phyloP scores from a whole-genome alignment of 92 coral and sea anemone species.

The Meandrina meandrites region DNA sequence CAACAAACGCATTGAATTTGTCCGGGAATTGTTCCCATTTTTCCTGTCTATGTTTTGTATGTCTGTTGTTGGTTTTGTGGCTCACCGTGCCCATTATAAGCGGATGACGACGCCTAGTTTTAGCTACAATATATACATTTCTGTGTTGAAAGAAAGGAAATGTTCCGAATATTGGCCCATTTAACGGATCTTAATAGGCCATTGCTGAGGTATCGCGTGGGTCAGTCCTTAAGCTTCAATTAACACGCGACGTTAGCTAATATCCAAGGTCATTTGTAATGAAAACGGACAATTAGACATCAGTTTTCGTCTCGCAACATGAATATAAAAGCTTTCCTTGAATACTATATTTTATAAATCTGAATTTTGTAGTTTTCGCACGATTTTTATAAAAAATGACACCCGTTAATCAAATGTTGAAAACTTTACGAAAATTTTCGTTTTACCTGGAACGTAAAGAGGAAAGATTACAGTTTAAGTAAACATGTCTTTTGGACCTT shows the following conservation, averaged over 20 bases:
- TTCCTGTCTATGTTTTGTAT: not conserved
- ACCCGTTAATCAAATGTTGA: not conserved
- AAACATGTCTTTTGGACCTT: not conserved
- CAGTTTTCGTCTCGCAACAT: not conserved
- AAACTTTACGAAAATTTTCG: not conserved
- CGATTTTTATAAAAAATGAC: not conserved
- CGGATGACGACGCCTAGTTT: conserved; percentile 11
- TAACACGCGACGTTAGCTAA: not conserved
- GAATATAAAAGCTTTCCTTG: not conserved
- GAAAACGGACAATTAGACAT: not conserved
- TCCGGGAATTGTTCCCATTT: not conserved
- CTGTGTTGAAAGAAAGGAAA: not conserved
- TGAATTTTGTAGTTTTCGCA: not conserved
- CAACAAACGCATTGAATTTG: not conserved
- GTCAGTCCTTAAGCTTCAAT: not conserved
- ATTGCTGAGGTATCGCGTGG: not conserved
- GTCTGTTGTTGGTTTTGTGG: conserved; percentile 1
- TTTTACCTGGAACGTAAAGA: too few species aligned
- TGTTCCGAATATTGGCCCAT: not conserved
- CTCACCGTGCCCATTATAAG: not conserved
- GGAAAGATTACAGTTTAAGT: not conserved
- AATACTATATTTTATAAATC: not conserved
- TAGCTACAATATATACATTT: not conserved
- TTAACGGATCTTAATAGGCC: not conserved
- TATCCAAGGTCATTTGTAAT: not conserved